These are phyloP conservation scores for Carterocephalus palaemon DNA, from an alignment of 2,888 invertebrate genomes.

Conservation along the genomic window DNA sequence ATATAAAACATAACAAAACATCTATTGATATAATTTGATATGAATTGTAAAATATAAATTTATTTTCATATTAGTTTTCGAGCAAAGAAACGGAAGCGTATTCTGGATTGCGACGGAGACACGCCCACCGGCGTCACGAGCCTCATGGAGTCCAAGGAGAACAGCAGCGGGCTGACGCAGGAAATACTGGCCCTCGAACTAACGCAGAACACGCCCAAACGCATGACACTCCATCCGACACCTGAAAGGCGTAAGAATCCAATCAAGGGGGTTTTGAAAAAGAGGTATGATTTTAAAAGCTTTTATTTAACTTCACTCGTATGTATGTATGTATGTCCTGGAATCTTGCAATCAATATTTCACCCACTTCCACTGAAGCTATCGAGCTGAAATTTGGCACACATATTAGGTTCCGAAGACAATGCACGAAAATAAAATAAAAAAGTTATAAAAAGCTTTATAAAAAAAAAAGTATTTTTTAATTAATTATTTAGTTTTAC, in stretches of 20 bases:
- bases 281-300: slow-evolving; percentile 70
- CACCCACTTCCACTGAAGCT: no score
- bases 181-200: slow-evolving; percentile 84
- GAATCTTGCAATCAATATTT: no score
- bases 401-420: no score
- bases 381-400: no score
- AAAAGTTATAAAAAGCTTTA: no score
- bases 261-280: slow-evolving; percentile 80
- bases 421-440: no score
- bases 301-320: no score
- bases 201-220: slow-evolving; percentile 83
- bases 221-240: slow-evolving; percentile 74
- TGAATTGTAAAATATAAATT: not conserved
- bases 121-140: slow-evolving; percentile 68
- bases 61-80: slow-evolving; percentile 54
- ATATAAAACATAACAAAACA: no score
- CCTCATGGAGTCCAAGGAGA: slow-evolving; percentile 60
- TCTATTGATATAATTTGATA: not conserved
- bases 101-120: slow-evolving; percentile 70
- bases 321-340: no score
- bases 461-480: no score
- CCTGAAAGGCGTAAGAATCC: slow-evolving; percentile 73
- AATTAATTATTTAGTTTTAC: no score
- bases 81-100: slow-evolving; percentile 80
- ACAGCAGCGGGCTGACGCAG: slow-evolving; percentile 83